A percentile compares a stretch with the other conserved stretches of the same genome.
Conservation (phyloP, 2,888 invertebrate genomes). For the Cephus runcator region DNA sequence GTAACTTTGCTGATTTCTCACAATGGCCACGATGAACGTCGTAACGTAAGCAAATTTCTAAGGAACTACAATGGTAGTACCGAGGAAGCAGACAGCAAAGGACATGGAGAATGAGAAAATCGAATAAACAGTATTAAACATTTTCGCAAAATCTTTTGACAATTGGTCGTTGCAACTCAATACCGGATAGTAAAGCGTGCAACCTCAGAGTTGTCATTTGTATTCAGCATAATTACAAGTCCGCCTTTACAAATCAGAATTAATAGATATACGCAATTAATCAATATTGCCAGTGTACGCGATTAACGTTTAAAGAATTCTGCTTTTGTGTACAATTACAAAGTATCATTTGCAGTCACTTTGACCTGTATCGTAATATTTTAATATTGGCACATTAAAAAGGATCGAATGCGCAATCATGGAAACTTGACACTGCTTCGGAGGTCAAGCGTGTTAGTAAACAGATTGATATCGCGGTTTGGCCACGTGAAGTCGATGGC, state of each 20-base stretch:
- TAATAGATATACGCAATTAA: neutral
- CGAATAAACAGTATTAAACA: neutral
- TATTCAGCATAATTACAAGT: neutral
- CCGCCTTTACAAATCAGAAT: neutral
- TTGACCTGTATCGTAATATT: neutral
- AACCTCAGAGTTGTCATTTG: neutral
- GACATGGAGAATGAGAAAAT: neutral
- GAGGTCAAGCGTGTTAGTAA: constrained; percentile 2
- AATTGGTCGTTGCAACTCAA: neutral
- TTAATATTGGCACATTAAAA: neutral
- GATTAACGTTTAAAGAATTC: neutral
- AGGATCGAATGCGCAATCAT: neutral
- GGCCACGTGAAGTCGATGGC: neutral
- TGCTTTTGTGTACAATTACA: neutral
- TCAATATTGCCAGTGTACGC: neutral
- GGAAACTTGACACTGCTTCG: constrained; percentile 1
- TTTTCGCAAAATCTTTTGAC: neutral
- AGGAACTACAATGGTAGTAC: neutral
- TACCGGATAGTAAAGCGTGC: neutral
- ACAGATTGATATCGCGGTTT: neutral
- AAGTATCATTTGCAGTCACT: neutral
- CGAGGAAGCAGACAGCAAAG: neutral
- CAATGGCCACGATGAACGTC: neutral
- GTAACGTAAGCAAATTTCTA: neutral
- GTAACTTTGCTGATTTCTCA: neutral